phyloP scores from a whole-genome alignment of 92 coral and sea anemone species.

The Pocillopora grandis region DNA sequence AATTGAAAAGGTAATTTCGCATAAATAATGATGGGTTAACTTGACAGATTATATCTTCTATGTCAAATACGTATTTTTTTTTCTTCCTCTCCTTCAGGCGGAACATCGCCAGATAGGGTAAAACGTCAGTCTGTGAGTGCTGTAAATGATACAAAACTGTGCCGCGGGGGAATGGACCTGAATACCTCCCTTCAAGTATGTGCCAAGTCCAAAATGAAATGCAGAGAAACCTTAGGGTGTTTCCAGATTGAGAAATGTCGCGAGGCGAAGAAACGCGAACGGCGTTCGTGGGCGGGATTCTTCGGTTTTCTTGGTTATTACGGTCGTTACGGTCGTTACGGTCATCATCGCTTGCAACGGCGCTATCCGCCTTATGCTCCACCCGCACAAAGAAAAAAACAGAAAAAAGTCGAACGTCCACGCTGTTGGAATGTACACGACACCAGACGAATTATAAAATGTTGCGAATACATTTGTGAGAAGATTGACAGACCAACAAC shows the following conservation, averaged over 20 bases:
- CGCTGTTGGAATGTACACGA: not conserved
- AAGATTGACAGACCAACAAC: not conserved
- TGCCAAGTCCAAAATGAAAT: not conserved
- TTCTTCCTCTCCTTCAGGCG: too few species aligned
- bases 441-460: not conserved
- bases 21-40: too few species aligned
- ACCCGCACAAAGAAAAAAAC: too few species aligned
- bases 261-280: not conserved
- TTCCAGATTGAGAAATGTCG: not conserved
- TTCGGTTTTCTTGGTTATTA: too few species aligned
- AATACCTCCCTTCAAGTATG: not conserved
- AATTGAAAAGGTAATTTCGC: too few species aligned
- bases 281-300: not conserved
- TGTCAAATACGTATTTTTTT: too few species aligned
- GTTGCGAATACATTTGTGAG: not conserved
- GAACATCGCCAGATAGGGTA: not conserved
- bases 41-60: too few species aligned
- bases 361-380: not conserved
- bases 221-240: not conserved
- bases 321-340: not conserved
- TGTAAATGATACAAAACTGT: not conserved
- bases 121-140: not conserved
- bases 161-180: conserved; percentile 5
- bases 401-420: too few species aligned
- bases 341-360: too few species aligned